Evolutionary conservation across 2,797 vertebrate species (phyloP), one percentile per base, ranked within the genome.

Genomic region (Labroides dimidiatus): DNA sequence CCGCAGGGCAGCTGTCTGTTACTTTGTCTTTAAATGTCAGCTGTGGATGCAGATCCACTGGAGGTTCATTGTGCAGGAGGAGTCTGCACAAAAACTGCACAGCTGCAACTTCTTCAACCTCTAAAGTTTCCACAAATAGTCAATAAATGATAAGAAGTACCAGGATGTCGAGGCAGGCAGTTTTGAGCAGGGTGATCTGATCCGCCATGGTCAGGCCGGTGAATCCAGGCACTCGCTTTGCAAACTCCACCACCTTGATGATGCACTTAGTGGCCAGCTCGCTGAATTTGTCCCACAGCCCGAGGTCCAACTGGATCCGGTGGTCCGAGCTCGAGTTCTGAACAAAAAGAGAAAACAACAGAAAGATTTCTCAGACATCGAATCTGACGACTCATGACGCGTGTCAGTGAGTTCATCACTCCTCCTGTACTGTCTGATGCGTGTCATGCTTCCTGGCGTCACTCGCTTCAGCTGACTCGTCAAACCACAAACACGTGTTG

Each of bases 211-310:
- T 97, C 92, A 98, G 89, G 78, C 96, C 90, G 3, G 96, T 97
- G 87, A 98, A 98, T 60, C 97, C 97, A 0, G 96, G 97, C 75
- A 98, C 94, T 41, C 95, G 93, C 87, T 98, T 98, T 74, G 97
- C 97, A 78, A 98, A 98, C 91, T 98, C 96, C 91, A 98, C 96
- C 82, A 98, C 96, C 92, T 97, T 98, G 89, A 98, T 96, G 95
- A 98, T 98, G 95, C 97, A 98, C 94, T 97, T 98, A 24, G 96
- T 98, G 88, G 96, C 96, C 81, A 98, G 95, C 71, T 98, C 97
- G 24, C 97, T 98, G 95, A 98, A 98, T 90, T 98, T 98, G 90
- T 98, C 97, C 97, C 97, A 98, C 39, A 98, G 94, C 14, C 96
- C 96, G 17, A 98, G 95, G 90, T 98, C 97, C 90, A 98, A 92